Base-by-base conservation (phyloP, 2,113 vertebrate species). In the Ptilorrhoa leucosticta region DNA sequence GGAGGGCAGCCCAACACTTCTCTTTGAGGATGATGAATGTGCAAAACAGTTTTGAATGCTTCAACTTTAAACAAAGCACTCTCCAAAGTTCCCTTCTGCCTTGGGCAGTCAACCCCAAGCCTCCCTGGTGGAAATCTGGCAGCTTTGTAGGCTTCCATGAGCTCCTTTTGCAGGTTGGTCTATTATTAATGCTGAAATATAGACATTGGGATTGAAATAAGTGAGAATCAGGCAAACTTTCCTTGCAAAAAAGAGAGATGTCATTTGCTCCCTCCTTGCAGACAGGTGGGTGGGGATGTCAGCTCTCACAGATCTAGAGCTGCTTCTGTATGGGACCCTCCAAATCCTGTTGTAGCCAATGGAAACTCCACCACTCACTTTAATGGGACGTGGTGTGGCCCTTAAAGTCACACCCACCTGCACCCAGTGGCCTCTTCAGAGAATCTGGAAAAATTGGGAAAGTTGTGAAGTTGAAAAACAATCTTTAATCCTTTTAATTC, bases 1-100 rank as follows among this genome's bases (percentile, higher is more conserved):
- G 85, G 71, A 91, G 54, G 26, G 54, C 39, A 82, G 78, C 91
- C 95, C 96, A 93, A 48, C 48, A n/a, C 63, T 92, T 78, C 71
- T 68, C 39, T 88, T 77, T 81, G 92, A 94, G 79, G 68, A 63
- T 75, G 79, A 88, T 48, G 60, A 90, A 92, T 60, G 40, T 19
- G 2, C 47, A 90, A 37, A 90, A 63, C 33, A 86, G 42, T 83
- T 82, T 96, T 33, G 24, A 88, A 57, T 0, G 0, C 60, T 90
- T 94, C 79, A 54, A 21, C 65, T 77, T 84, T 31, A 71, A 93
- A 94, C 44, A 71, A 90, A 88, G 40, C 5, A 7, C 39, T 89
- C 64, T 94, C 76, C 64, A 66, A 90, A 92, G 54, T 33, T 63
- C 48, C 11, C 13, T 47, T 61, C 56, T 86, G 68, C 71, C 58